These are phyloP conservation scores for Notodonta ziczac DNA, from an alignment of 2,888 invertebrate genomes.

Conservation along the genomic window DNA sequence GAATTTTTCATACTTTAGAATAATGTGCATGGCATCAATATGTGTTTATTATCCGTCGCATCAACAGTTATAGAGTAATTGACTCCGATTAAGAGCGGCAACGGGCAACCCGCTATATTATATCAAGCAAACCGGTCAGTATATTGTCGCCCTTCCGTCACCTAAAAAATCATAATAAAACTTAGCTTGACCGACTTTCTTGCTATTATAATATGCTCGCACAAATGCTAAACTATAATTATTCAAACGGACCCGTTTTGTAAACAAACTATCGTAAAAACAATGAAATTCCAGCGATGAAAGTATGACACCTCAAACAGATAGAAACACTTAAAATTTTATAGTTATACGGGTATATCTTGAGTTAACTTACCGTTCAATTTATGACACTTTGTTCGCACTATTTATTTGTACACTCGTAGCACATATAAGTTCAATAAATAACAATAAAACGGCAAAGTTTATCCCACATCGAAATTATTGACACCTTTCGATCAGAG, in stretches of 20 bases:
- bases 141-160: slow-evolving; percentile 28
- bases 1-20: too few species aligned
- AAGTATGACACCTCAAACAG: slow-evolving; percentile 22
- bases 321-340: slow-evolving; percentile 17
- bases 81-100: slow-evolving; percentile 46
- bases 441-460: slow-evolving; percentile 31
- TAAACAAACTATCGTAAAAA: slow-evolving; percentile 21
- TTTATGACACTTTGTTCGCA: slow-evolving; percentile 14
- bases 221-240: not conserved
- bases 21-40: slow-evolving; percentile 27
- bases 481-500: slow-evolving; percentile 52
- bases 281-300: slow-evolving; percentile 15
- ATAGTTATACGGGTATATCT: not conserved
- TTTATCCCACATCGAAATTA: slow-evolving; percentile 48
- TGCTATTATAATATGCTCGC: not conserved
- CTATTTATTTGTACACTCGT: slow-evolving; percentile 19
- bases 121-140: slow-evolving; percentile 52
- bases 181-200: not conserved
- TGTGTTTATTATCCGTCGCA: slow-evolving; percentile 31
- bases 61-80: slow-evolving; percentile 42
- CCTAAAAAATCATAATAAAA: slow-evolving; percentile 12
- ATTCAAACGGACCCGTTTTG: slow-evolving; percentile 7
- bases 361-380: slow-evolving; percentile 27
- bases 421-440: slow-evolving; percentile 23
- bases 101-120: slow-evolving; percentile 22